Evolutionary conservation across 1,140 invertebrate genomes (phyloP).

Genomic region (Papilio dardanus): DNA sequence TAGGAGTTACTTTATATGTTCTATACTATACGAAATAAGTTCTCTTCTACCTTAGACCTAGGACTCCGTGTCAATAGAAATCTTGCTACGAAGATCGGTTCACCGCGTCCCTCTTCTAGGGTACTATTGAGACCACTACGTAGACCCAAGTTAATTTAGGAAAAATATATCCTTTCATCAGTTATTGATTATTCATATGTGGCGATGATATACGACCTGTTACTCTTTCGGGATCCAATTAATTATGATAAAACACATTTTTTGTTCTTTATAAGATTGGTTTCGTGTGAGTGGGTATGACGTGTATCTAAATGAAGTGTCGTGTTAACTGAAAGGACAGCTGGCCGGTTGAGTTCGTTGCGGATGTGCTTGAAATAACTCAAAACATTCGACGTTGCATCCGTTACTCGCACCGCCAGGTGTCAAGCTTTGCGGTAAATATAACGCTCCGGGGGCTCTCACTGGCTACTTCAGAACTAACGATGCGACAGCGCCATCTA

Average conservation of each 20-base stretch:
- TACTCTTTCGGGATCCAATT: background rate
- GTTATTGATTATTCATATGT: background rate
- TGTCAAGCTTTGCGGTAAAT: constrained; percentile 35
- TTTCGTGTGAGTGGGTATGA: constrained; percentile 60
- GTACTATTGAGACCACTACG: no score
- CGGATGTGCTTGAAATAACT: constrained; percentile 72
- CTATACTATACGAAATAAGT: no score
- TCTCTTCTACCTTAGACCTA: no score
- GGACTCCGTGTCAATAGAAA: no score
- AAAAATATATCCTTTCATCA: no score
- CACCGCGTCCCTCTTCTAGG: background rate
- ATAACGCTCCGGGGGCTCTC: constrained; percentile 16
- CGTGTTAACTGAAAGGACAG: constrained; percentile 70
- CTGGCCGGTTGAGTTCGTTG: constrained; percentile 50
- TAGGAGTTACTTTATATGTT: no score
- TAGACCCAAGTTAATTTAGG: no score
- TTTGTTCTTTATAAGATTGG: constrained; percentile 62
- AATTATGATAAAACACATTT: constrained; percentile 22
- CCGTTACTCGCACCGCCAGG: constrained; percentile 32
- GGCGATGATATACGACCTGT: background rate
- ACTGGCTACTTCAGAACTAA: constrained; percentile 23
- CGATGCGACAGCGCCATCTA: constrained; percentile 10
- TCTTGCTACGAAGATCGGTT: background rate
- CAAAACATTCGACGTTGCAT: constrained; percentile 34
- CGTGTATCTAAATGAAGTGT: constrained; percentile 45